These are phyloP conservation scores for Panzeria rudis DNA, from an alignment of 2,888 invertebrate genomes.

Conservation along the genomic window DNA sequence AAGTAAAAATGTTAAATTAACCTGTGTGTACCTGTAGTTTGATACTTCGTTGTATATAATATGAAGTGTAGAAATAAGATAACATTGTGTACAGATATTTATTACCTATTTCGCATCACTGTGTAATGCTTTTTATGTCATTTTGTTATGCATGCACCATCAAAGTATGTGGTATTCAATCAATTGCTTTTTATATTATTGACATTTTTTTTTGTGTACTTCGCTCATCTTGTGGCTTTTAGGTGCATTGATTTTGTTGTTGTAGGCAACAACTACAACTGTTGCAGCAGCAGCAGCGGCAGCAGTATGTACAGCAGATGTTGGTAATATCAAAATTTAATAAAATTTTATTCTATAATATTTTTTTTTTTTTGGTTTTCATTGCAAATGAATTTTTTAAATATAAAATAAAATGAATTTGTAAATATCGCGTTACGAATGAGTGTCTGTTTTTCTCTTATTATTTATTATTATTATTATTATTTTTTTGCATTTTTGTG, in stretches of 20 bases:
- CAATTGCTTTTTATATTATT: conserved; percentile 71
- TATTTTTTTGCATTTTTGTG: too few relatives aligned
- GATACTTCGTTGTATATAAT: too few relatives aligned
- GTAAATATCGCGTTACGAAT: conserved; percentile 31
- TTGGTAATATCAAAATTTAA: conserved; percentile 60
- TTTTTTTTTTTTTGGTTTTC: conserved; percentile 36
- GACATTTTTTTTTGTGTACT: conserved; percentile 36
- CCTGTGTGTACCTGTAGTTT: too few relatives aligned
- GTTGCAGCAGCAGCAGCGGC: not conserved
- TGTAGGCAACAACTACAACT: conserved; percentile 19
- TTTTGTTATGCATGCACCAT: conserved; percentile 51
- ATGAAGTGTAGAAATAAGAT: too few relatives aligned
- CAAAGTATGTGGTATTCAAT: conserved; percentile 71
- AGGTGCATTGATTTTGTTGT: conserved; percentile 43
- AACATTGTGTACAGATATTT: not conserved
- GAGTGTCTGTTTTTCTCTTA: not conserved
- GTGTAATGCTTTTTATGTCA: conserved; percentile 6
- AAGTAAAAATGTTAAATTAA: too few relatives aligned
- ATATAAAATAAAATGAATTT: conserved; percentile 46
- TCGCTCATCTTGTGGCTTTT: conserved; percentile 47
- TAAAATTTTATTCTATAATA: conserved; percentile 62
- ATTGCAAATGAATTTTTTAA: conserved; percentile 39
- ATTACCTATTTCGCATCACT: not conserved
- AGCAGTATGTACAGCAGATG: conserved; percentile 52
- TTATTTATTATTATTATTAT: too few relatives aligned